A percentile compares a stretch with the other conserved stretches of the same genome.
Evolutionary conservation across 1,140 invertebrate species (phyloP).

Genomic region (Chelonus insularis): DNA sequence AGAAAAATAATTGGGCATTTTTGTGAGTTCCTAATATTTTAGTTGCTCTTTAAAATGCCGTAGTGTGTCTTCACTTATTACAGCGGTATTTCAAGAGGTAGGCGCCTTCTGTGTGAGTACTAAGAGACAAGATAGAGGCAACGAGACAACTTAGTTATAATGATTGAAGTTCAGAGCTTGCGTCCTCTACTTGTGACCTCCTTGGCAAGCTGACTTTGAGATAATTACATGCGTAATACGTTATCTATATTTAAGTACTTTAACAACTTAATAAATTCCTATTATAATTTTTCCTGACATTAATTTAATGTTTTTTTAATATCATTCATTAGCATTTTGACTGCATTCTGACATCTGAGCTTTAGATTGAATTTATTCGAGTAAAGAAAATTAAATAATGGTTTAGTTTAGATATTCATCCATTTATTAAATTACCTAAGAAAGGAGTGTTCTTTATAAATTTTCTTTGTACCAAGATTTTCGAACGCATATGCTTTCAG

Average conservation of each 20-base stretch:
- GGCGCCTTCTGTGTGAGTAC: not conserved
- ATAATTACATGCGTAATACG: constrained; percentile 18
- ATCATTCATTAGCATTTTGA: too few species aligned
- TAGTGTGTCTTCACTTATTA: constrained; percentile 22
- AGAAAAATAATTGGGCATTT: not conserved
- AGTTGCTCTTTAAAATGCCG: constrained; percentile 5
- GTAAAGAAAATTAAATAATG: too few species aligned
- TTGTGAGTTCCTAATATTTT: constrained; percentile 14
- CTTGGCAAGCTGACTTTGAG: constrained; percentile 7
- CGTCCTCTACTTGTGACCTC: constrained; percentile 23
- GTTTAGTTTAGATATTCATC: too few species aligned
- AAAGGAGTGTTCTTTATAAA: too few species aligned
- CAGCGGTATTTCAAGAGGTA: constrained; percentile 12
- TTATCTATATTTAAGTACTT: not conserved
- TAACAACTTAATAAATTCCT: not conserved
- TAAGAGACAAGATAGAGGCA: constrained; percentile 6
- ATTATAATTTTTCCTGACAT: not conserved
- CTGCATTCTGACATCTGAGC: too few species aligned
- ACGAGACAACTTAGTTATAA: constrained; percentile 46
- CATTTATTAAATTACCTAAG: too few species aligned
- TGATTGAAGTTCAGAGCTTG: constrained; percentile 43
- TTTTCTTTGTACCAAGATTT: too few species aligned
- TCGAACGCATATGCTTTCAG: too few species aligned
- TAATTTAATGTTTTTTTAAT: too few species aligned
- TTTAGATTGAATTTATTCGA: too few species aligned